Conservation (phyloP, 2,797 vertebrate species). For the Borostomias antarcticus region DNA sequence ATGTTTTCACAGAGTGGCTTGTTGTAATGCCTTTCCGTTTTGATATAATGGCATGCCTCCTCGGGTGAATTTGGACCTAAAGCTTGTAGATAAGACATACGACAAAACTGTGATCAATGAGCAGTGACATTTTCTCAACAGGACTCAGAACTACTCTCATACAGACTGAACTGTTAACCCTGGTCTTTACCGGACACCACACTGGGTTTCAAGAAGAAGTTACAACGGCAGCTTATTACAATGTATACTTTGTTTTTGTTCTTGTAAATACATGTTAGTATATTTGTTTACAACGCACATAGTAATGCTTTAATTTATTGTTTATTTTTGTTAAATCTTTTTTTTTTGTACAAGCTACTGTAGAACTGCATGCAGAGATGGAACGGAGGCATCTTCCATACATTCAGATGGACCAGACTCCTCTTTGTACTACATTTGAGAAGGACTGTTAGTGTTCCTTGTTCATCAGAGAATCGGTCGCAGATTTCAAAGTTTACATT, state of each 20-base stretch:
- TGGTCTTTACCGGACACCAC: too few relatives aligned
- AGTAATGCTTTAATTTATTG: conserved; percentile 80
- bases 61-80: not conserved
- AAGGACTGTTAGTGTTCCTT: conserved; percentile 68
- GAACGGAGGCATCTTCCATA: conserved; percentile 51
- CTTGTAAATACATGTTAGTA: conserved; percentile 78
- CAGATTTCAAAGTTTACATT: conserved; percentile 10
- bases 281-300: conserved; percentile 74
- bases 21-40: conserved; percentile 33
- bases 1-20: conserved; percentile 31
- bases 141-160: conserved; percentile 36
- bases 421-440: conserved; percentile 59
- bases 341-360: conserved; percentile 70
- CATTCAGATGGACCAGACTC: conserved; percentile 50
- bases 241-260: conserved; percentile 61
- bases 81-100: not conserved
- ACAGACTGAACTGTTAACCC: conserved; percentile 45
- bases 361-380: conserved; percentile 73
- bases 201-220: conserved; percentile 58
- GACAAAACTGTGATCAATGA: conserved; percentile 33
- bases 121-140: conserved; percentile 40
- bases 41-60: not conserved
- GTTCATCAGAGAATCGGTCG: conserved; percentile 38
- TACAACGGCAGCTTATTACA: conserved; percentile 74
- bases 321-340: conserved; percentile 64